A percentile compares a stretch with the other conserved stretches of the same genome.
phyloP scores from a whole-genome alignment of 2,113 vertebrate genomes.

The Petrocephalus zakoni region DNA sequence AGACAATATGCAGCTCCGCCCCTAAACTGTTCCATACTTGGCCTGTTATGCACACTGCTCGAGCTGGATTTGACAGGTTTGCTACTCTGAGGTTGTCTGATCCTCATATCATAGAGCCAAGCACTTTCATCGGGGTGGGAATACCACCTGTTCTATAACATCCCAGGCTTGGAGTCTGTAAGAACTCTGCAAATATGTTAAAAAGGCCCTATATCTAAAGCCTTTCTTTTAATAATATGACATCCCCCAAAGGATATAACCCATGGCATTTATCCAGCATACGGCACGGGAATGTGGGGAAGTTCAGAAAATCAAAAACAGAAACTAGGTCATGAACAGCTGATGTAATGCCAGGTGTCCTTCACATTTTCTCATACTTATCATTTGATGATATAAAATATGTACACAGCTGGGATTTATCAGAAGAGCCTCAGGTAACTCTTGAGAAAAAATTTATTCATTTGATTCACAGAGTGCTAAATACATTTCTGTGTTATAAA shows the following conservation, averaged over 20 bases:
- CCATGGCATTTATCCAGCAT: not conserved
- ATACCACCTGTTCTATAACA: not conserved
- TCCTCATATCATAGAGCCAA: not conserved
- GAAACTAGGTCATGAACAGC: not conserved
- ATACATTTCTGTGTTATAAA: not conserved
- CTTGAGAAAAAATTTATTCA: not conserved
- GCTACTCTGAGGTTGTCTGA: not conserved
- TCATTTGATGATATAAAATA: not conserved
- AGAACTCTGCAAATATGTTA: not conserved
- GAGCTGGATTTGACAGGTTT: not conserved
- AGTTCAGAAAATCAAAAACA: not conserved
- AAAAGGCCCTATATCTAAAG: not conserved
- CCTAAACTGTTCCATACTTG: not conserved
- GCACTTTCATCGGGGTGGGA: not conserved
- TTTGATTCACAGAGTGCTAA: not conserved
- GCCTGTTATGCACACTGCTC: not conserved
- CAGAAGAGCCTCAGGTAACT: not conserved
- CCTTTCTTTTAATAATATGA: slow-evolving; percentile 4
- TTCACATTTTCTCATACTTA: not conserved
- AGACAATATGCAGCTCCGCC: not conserved
- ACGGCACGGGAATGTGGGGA: not conserved
- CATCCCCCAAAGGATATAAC: not conserved
- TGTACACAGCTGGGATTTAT: not conserved
- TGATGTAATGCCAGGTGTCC: not conserved
- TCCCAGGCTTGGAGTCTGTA: not conserved